Conservation (phyloP, 1,140 invertebrate species). For the Psilanteris sp. region DNA sequence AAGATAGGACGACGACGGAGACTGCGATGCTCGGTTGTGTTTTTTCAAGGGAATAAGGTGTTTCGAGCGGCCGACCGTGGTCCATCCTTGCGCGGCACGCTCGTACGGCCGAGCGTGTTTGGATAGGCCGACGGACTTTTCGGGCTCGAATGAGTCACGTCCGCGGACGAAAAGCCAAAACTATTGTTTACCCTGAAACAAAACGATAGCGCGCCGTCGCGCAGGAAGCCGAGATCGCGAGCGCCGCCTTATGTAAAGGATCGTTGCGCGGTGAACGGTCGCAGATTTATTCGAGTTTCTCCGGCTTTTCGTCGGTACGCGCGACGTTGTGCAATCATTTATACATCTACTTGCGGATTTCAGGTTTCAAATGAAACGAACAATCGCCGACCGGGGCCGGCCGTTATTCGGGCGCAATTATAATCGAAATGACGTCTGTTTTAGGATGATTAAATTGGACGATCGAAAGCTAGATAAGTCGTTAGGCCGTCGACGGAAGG, state of each 20-base stretch:
- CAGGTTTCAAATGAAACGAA: too few relatives aligned
- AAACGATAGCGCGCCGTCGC: constrained; percentile 12
- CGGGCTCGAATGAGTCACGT: not conserved
- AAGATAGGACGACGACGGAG: constrained; percentile 4
- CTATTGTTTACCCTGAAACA: constrained; percentile 11
- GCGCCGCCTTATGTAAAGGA: too few relatives aligned
- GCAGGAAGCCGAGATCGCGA: not conserved
- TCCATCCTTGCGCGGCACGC: constrained; percentile 14
- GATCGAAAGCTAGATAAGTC: not conserved
- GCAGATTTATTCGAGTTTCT: too few relatives aligned
- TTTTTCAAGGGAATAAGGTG: constrained; percentile 27
- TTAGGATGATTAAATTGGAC: constrained; percentile 1
- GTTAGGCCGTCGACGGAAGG: not conserved
- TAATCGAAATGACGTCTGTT: constrained; percentile 5
- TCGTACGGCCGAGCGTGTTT: not conserved
- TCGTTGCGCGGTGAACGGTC: too few relatives aligned
- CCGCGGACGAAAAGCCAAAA: not conserved
- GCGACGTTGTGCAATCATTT: too few relatives aligned
- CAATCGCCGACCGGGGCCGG: too few relatives aligned
- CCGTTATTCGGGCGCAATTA: too few relatives aligned
- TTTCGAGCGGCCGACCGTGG: not conserved
- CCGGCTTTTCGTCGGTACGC: too few relatives aligned
- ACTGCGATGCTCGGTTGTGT: constrained; percentile 10
- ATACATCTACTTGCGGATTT: too few relatives aligned
- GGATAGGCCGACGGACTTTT: constrained; percentile 6